These are phyloP conservation scores for Halcyon senegalensis DNA, from an alignment of 2,113 vertebrate species.

Conservation along the genomic window DNA sequence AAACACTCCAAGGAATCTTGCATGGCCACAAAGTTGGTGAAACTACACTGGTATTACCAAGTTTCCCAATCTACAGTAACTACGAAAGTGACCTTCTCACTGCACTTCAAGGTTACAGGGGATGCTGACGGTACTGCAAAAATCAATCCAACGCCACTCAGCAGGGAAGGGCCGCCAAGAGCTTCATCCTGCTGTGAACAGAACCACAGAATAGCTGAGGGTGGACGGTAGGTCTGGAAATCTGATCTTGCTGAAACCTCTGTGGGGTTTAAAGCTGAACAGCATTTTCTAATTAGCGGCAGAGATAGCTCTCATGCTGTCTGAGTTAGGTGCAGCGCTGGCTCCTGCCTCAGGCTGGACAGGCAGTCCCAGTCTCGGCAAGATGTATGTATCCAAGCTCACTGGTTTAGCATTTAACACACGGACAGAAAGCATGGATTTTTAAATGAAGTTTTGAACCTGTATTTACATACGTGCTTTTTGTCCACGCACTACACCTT, in stretches of 20 bases:
- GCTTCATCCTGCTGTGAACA: background rate
- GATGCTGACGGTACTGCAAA: background rate
- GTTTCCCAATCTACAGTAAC: background rate
- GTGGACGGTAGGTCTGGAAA: background rate
- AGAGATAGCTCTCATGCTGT: background rate
- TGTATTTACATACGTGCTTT: background rate
- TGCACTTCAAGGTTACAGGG: background rate
- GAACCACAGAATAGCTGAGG: background rate
- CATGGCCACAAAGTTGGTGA: background rate
- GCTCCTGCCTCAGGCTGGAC: background rate
- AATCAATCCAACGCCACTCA: background rate
- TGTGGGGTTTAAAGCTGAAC: background rate
- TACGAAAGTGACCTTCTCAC: background rate
- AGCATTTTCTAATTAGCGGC: background rate
- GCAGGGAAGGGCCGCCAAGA: background rate
- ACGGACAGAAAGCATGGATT: background rate
- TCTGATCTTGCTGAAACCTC: background rate
- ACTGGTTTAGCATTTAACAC: background rate
- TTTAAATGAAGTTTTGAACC: background rate
- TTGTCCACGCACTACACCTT: background rate
- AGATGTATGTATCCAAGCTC: background rate
- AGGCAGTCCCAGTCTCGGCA: background rate
- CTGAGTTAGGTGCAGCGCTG: background rate
- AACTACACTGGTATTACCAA: background rate
- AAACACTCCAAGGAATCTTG: background rate